Evolutionary conservation across 2,113 vertebrate species (phyloP).

Genomic region (Bothrops jararaca): DNA sequence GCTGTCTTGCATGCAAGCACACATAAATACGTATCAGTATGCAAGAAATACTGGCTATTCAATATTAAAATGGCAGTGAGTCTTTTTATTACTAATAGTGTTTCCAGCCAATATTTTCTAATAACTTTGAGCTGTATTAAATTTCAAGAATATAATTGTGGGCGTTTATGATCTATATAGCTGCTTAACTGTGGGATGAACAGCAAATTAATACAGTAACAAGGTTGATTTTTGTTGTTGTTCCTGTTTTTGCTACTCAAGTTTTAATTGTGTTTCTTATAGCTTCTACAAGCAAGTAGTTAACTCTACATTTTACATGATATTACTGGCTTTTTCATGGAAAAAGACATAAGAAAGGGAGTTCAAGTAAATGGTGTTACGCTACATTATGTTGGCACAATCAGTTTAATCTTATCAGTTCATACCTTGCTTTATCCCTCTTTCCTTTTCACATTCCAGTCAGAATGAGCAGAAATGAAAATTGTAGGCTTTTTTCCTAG

Average conservation of each 20-base stretch:
- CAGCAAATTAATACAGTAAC: background rate
- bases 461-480: background rate
- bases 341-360: conserved; percentile 53
- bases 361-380: conserved; percentile 37
- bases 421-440: conserved; percentile 27
- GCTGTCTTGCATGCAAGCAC: rapidly evolving
- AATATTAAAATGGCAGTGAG: background rate
- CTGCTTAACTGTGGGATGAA: background rate
- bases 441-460: conserved; percentile 14
- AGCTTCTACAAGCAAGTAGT: conserved; percentile 32
- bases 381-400: conserved; percentile 44
- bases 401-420: conserved; percentile 22
- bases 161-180: background rate
- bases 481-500: conserved; percentile 19
- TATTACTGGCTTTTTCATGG: conserved; percentile 28
- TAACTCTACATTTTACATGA: conserved; percentile 27
- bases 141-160: background rate
- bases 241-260: conserved; percentile 28
- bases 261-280: background rate
- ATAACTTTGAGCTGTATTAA: background rate
- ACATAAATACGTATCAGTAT: rapidly evolving
- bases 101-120: background rate
- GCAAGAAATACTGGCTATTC: background rate
- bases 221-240: conserved; percentile 19
- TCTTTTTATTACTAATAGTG: conserved; percentile 4